A percentile compares a stretch with the other conserved stretches of the same genome.
These are phyloP conservation scores for Cephalopholis sonnerati DNA, from an alignment of 2,113 vertebrate genomes.

Conservation along the genomic window DNA sequence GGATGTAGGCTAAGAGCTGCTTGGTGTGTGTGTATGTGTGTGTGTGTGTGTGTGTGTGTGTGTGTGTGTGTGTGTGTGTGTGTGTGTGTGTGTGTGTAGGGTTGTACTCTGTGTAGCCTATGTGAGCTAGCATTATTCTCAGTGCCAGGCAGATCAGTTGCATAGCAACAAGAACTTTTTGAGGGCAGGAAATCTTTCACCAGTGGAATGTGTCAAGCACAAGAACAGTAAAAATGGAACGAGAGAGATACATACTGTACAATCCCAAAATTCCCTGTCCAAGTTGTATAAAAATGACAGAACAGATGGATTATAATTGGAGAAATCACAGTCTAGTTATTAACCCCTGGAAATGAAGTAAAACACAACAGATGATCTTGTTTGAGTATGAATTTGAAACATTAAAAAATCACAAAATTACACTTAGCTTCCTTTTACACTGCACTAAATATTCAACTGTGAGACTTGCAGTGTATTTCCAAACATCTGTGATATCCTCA, in stretches of 20 bases:
- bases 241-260: slow-evolving; percentile 42
- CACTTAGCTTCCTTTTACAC: no score
- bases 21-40: not conserved
- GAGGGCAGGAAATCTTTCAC: slow-evolving; percentile 78
- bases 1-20: slow-evolving; percentile 64
- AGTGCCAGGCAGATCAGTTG: slow-evolving; percentile 81
- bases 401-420: not conserved
- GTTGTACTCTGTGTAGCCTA: slow-evolving; percentile 57
- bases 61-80: slow-evolving; percentile 35
- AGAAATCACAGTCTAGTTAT: not conserved
- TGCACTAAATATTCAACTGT: not conserved
- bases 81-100: slow-evolving; percentile 26
- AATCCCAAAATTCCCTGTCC: not conserved
- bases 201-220: slow-evolving; percentile 72
- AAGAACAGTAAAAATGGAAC: slow-evolving; percentile 62
- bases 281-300: not conserved
- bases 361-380: not conserved
- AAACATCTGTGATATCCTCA: not conserved
- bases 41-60: slow-evolving; percentile 13
- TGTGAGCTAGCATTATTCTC: slow-evolving; percentile 75
- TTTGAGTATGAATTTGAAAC: not conserved
- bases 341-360: not conserved
- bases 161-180: slow-evolving; percentile 83
- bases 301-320: not conserved
- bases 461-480: not conserved